These are phyloP conservation scores for Vulpes ferrilata DNA, from an alignment of 2,113 vertebrate species.

Conservation along the genomic window DNA sequence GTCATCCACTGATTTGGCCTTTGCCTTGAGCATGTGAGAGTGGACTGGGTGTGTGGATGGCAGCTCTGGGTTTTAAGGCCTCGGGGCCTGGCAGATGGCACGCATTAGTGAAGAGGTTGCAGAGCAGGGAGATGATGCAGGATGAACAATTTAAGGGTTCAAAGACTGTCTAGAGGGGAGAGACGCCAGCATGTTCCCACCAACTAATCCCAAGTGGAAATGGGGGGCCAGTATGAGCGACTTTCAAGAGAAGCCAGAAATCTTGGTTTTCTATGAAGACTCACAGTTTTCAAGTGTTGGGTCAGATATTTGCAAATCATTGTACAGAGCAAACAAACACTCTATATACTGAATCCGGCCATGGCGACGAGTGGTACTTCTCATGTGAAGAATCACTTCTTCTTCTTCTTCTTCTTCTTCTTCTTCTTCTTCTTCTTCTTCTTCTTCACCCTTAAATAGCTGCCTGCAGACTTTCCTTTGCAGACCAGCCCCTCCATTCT, in stretches of 20 bases:
- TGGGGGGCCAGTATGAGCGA: accelerated
- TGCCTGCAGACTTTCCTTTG: neutral
- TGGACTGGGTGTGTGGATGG: neutral
- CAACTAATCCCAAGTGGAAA: neutral
- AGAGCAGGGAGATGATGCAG: accelerated
- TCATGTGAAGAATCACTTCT: neutral
- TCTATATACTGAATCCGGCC: neutral
- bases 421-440: no score
- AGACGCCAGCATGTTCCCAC: no score
- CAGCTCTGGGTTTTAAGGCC: no score
- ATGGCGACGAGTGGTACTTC: accelerated
- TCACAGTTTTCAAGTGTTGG: neutral
- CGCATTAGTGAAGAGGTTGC: accelerated
- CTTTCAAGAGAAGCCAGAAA: neutral
- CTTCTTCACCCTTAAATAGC: neutral
- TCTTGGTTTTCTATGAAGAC: neutral
- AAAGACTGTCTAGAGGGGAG: neutral
- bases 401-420: neutral
- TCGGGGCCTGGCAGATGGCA: neutral
- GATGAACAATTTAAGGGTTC: neutral
- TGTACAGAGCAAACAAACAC: neutral
- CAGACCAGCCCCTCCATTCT: neutral
- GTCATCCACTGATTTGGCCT: neutral
- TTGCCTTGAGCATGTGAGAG: accelerated
- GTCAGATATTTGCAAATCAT: neutral